Base-by-base conservation (phyloP, 1,140 invertebrate species). In the Cephus cinctus region DNA sequence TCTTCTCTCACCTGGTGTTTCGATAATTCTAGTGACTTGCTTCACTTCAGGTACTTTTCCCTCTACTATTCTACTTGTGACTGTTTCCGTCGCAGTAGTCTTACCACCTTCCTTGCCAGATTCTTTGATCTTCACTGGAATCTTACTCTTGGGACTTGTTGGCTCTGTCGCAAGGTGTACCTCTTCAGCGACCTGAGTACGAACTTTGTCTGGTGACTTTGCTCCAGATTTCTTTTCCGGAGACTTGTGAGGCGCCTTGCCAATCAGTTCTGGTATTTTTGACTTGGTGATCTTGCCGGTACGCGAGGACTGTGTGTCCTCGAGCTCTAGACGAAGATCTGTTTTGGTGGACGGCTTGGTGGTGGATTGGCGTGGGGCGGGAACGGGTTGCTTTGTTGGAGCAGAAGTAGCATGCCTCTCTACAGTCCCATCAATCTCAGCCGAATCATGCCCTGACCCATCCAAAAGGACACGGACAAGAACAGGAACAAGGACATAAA, bases 401-500 rank as follows among this genome's bases (percentile, higher is more conserved):
- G 65, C 63, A 63, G 72, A 72, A 69, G 72, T 65, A 72, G 64
- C 71, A 75, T 74, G 73, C 67, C 68, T 74, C 69, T 74, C 71
- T 76, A 76, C 64, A 70, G 69, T 71, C 68, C 71, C 71, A 71
- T 76, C 74, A 71, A 72, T 73, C 56, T 74, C 71, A 74, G 72
- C 69, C 65, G 71, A 71, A 74, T 74, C 74, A 75, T 73, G 74
- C 71, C 68, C 73, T 76, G 72, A 75, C 63, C 71, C 72, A 75
- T 73, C 72, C 73, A 75, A 76, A 69, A 73, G 68, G 70, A 73
- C 63, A 75, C 58, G 71, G 70, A 75, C 71, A 72, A 74, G 65
- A 73, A 75, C 72, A 75, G 73, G 73, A 76, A 69, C 70, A 65
- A 75, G 72, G 71, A 74, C 73, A 76, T 75, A 75, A 75, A 75